A percentile compares a stretch with the other conserved stretches of the same genome.
These are phyloP conservation scores for Agrotis segetum DNA, from an alignment of 2,888 invertebrate species.

Conservation along the genomic window DNA sequence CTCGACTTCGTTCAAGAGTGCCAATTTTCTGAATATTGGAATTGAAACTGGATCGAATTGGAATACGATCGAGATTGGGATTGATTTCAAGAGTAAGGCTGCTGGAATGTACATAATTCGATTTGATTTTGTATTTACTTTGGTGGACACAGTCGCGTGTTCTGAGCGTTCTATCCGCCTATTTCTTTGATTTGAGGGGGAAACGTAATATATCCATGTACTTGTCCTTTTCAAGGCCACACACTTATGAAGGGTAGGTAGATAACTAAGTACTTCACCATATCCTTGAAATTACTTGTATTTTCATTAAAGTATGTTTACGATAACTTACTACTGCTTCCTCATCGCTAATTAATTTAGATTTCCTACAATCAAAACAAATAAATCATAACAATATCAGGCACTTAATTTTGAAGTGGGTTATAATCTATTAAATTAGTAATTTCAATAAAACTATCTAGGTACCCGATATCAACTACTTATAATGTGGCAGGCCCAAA, in stretches of 20 bases:
- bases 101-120: no score
- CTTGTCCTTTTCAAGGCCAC: not conserved
- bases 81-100: no score
- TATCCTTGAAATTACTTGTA: conserved; percentile 21
- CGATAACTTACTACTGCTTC: conserved; percentile 20
- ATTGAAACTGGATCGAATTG: no score
- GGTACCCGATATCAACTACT: not conserved
- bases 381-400: conserved; percentile 25
- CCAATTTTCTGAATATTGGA: no score
- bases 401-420: conserved; percentile 7
- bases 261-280: not conserved
- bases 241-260: not conserved
- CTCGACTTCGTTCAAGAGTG: no score
- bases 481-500: not conserved
- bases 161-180: no score
- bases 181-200: no score
- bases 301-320: conserved; percentile 1
- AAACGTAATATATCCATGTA: no score
- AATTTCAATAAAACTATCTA: not conserved
- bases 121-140: no score
- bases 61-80: no score
- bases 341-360: conserved; percentile 10
- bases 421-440: conserved; percentile 3
- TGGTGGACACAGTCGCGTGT: no score
- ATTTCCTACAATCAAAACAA: conserved; percentile 31